Evolutionary conservation across 92 coral and sea anemone genomes (phyloP), one percentile per base, ranked within the genome.

Genomic region (Parazoanthus atlanticus): DNA sequence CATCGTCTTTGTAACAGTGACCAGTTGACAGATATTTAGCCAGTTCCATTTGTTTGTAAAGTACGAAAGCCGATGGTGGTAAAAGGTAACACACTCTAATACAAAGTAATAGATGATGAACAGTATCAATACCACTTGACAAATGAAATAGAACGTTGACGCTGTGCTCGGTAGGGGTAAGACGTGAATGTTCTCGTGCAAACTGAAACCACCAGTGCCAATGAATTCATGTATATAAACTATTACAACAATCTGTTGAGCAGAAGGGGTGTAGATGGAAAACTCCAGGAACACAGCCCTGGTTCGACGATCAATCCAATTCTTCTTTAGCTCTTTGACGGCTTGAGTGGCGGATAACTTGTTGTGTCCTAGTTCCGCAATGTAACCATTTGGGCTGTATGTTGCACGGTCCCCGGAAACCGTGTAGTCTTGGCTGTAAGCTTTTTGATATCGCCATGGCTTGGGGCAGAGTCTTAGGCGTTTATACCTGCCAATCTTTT

Each of bases 211-310:
- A 25, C 79, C 79, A 8, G 79, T 75, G 5, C 46, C 52, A 36
- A 34, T 19, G 31, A 36, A 21, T 9, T 75, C 79, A 34, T 34
- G n/a, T 5, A 75, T 8, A 40, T 75, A 75, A 10, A 34, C 43
- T 1, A 40, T 25, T 15, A 75, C 79, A 19, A 40, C 79, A 40
- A 75, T 36, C 52, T 33, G 25, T 15, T 75, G 19, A 25, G 43
- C 13, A 21, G 28, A 46, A 36, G 79, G 79, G 9, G 12, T 75
- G 49, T 75, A 75, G 15, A 75, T 26, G 12, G 80, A 58, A 41
- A 76, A 76, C 80, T 76, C 80, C 32, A 76, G 80, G 15, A 76
- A 11, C 26, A 38, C 52, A 34, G 80, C 54, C 13, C 80, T 38
- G 8, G 80, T 76, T 16, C 34, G 28, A 12, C 30, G 52, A 8